A percentile compares a stretch with the other conserved stretches of the same genome.
Evolutionary conservation across 2,797 vertebrate species (phyloP).

Genomic region (Rhynchonycteris naso): DNA sequence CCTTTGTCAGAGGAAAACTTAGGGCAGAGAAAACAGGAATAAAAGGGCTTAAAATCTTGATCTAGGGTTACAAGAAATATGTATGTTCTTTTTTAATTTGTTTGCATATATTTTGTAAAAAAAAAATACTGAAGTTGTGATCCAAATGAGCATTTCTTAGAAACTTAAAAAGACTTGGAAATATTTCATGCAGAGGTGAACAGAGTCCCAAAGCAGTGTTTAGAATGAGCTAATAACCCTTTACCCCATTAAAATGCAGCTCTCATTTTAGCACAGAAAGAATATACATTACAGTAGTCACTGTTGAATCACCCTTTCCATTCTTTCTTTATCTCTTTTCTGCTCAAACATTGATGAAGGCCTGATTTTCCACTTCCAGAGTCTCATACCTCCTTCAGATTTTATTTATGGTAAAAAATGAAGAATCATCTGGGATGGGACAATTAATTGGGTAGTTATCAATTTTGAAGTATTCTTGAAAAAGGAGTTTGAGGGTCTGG

Average conservation of each 20-base stretch:
- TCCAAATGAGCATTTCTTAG: neutral
- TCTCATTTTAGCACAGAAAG: neutral
- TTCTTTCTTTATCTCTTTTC: neutral
- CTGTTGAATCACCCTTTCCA: neutral
- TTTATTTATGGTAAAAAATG: neutral
- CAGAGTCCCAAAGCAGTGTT: neutral
- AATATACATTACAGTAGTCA: neutral
- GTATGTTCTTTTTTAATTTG: neutral
- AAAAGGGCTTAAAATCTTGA: neutral
- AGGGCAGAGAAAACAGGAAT: neutral
- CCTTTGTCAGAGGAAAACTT: neutral
- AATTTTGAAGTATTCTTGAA: neutral
- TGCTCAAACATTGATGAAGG: neutral
- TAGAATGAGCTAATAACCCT: neutral
- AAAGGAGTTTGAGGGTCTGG: neutral
- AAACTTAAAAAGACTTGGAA: neutral
- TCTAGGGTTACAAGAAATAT: neutral
- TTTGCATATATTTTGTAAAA: slow-evolving; percentile 21
- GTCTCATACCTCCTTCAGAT: neutral
- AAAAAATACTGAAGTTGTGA: neutral
- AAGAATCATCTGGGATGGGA: neutral
- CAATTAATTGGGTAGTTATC: neutral
- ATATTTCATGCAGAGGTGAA: neutral
- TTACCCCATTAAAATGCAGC: neutral
- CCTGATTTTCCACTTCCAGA: neutral